Evolutionary conservation across 2,113 vertebrate genomes (phyloP).

Genomic region (Bucco capensis): DNA sequence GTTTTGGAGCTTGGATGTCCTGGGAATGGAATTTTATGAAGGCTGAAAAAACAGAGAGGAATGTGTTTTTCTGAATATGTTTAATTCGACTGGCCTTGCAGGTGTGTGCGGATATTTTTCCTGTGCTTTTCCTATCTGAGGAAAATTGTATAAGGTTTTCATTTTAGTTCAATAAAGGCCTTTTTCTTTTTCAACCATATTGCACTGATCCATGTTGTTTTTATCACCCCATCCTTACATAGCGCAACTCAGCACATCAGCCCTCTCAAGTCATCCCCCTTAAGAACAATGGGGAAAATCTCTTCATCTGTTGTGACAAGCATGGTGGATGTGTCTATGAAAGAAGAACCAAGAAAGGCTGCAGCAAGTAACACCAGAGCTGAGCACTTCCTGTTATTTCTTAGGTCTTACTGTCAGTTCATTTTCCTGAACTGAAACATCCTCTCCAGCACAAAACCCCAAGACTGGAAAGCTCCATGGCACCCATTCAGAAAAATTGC

Average conservation of each 20-base stretch:
- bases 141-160: no score
- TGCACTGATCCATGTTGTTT: no score
- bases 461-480: background rate
- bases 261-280: background rate
- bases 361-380: background rate
- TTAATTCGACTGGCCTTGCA: no score
- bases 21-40: no score
- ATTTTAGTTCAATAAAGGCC: no score
- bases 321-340: background rate
- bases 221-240: no score
- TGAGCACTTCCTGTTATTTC: background rate
- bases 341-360: background rate
- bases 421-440: constrained; percentile 6
- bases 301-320: background rate
- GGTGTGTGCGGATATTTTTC: no score
- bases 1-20: no score
- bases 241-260: accelerated
- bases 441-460: background rate
- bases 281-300: background rate
- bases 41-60: no score
- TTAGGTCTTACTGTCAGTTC: background rate
- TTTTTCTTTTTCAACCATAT: no score
- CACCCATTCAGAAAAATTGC: background rate
- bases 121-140: no score
- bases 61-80: no score